Conservation (phyloP, 2,113 vertebrate genomes). For the Ariopsis seemanni region DNA sequence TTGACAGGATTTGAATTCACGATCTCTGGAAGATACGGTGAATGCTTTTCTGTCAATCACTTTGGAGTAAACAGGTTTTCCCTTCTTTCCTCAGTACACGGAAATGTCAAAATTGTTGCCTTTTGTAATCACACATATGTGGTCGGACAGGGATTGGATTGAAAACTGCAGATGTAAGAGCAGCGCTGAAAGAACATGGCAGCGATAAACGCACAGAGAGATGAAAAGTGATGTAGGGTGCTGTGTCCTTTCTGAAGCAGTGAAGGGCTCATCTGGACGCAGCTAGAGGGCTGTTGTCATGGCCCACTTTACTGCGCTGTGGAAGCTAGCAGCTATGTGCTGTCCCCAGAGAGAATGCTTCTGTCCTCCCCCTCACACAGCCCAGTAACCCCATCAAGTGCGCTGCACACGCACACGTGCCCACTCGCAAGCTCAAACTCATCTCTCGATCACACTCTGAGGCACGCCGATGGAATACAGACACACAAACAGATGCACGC, state of each 20-base stretch:
- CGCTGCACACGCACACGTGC: constrained; percentile 12
- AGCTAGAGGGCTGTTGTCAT: constrained; percentile 42
- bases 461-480: constrained; percentile 26
- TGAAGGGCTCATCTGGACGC: constrained; percentile 32
- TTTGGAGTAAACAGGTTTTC: not conserved
- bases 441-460: not conserved
- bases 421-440: constrained; percentile 6
- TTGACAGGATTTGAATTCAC: not conserved
- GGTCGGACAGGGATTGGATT: not conserved
- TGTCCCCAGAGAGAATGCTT: constrained; percentile 40
- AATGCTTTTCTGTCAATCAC: not conserved
- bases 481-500: constrained; percentile 26
- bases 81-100: not conserved
- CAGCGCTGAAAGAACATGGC: not conserved
- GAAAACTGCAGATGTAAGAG: not conserved
- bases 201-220: not conserved
- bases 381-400: constrained; percentile 34
- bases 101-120: not conserved
- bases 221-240: constrained; percentile 13
- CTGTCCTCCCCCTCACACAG: constrained; percentile 28
- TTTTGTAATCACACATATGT: not conserved
- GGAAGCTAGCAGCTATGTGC: constrained; percentile 29
- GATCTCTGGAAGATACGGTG: not conserved
- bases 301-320: constrained; percentile 44
- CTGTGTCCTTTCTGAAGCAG: constrained; percentile 28